phyloP scores from a whole-genome alignment of 2,113 vertebrate genomes.

The Mohoua ochrocephala region DNA sequence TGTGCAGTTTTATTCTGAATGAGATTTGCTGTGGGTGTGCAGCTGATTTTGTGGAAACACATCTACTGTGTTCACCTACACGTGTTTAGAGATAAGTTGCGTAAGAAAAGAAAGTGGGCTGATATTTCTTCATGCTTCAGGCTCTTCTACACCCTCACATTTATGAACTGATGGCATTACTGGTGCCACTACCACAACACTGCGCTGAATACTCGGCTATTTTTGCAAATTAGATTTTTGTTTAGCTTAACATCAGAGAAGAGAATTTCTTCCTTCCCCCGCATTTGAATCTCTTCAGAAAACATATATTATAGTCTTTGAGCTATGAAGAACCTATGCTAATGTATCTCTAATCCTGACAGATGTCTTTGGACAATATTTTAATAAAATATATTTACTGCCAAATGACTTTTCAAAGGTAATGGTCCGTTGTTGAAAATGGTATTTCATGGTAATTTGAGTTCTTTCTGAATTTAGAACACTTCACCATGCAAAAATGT shows the following conservation, averaged over 20 bases:
- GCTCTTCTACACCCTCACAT: not conserved
- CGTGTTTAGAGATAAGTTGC: not conserved
- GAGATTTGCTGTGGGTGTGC: not conserved
- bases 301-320: not conserved
- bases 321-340: not conserved
- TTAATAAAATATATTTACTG: constrained; percentile 18
- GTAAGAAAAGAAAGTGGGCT: not conserved
- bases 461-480: not conserved
- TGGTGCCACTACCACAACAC: not conserved
- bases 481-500: not conserved
- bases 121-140: not conserved
- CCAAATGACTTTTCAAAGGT: not conserved
- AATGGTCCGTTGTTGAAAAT: not conserved
- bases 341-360: not conserved
- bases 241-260: not conserved
- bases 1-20: not conserved
- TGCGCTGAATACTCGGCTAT: not conserved
- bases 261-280: not conserved
- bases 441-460: not conserved
- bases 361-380: not conserved
- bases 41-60: not conserved
- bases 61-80: not conserved
- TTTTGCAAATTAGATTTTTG: not conserved
- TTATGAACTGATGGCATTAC: not conserved
- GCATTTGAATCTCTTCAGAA: not conserved